Evolutionary conservation across 2,113 vertebrate genomes (phyloP), one percentile per base, ranked within the genome.

Genomic region (Prietella phreatophila): DNA sequence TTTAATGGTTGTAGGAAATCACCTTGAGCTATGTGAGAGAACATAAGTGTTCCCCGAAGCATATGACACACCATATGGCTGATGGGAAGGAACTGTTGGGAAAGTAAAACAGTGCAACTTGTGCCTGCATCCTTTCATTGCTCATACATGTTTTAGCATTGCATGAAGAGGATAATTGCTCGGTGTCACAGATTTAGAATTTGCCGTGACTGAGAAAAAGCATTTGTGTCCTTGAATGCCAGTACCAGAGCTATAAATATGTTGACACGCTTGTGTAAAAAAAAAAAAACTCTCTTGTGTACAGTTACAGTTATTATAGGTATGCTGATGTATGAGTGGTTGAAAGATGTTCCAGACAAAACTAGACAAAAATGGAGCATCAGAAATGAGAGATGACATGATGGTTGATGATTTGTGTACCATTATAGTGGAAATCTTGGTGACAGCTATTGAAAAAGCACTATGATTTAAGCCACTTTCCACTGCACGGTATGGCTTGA

Each of bases 331-430:
- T 78, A 13, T n/a, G 75, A 78, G 39, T 50, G 39, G 75, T 50
- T 78, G 75, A 78, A 78, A 78, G 75, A 78, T 78, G 75, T 85
- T 87, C 75, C 39, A 63, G 42, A 73, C 60, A 83, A 89, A 75
- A 58, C 5, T 36, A 47, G 6, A 25, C 47, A 20, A 47, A 47
- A 47, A 50, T 42, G 33, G 69, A 71, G 22, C 53, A 67, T 89
- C 80, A 69, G 25, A 42, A 79, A 33, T 88, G 50, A 80, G 19
- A 53, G 55, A 76, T 53, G 39, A 78, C 36, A 42, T 11, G 53
- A 17, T 36, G 11, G 11, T 22, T 73, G 47, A 82, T 71, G 5
- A 47, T 60, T 50, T 1, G 14, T 80, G 50, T 61, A 22, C 36
- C 13, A 11, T 84, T 69, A n/a, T n/a, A 53, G 0, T n/a, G 22